Percentiles rank a stretch among this genome's conserved stretches.
Evolutionary conservation across 2,113 vertebrate genomes (phyloP).

Genomic region (Kryptolebias marmoratus): DNA sequence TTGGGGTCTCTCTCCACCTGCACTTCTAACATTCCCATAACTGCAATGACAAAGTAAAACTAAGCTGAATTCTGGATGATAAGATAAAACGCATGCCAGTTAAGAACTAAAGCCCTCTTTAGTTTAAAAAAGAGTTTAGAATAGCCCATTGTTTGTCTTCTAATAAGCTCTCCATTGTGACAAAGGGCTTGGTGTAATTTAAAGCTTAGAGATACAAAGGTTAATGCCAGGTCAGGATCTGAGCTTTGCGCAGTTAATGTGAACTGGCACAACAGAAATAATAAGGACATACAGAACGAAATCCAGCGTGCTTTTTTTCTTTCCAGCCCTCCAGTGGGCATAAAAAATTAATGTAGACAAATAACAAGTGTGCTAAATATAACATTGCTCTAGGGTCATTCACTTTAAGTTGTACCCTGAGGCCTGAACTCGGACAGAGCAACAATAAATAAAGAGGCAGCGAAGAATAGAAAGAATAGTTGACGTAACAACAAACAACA

Average conservation of each 20-base stretch:
- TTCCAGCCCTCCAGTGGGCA: slow-evolving; percentile 25
- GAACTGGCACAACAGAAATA: slow-evolving; percentile 15
- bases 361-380: slow-evolving; percentile 55
- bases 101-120: too few species aligned
- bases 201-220: slow-evolving; percentile 12
- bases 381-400: slow-evolving; percentile 33
- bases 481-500: background rate
- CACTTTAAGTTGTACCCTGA: slow-evolving; percentile 33
- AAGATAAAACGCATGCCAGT: background rate
- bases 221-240: slow-evolving; percentile 9
- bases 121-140: too few species aligned
- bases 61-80: background rate
- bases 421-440: slow-evolving; percentile 20
- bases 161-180: background rate
- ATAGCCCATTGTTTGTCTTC: too few species aligned
- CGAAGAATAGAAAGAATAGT: background rate
- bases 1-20: slow-evolving; percentile 73
- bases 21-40: slow-evolving; percentile 68
- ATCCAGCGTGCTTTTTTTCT: background rate
- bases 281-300: slow-evolving; percentile 7
- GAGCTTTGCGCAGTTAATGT: slow-evolving; percentile 24
- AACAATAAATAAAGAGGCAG: slow-evolving; percentile 24
- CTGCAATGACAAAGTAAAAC: slow-evolving; percentile 53
- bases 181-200: background rate
- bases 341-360: slow-evolving; percentile 41